Evolutionary conservation across 2,113 vertebrate species (phyloP).

Genomic region (Haemorhous mexicanus): DNA sequence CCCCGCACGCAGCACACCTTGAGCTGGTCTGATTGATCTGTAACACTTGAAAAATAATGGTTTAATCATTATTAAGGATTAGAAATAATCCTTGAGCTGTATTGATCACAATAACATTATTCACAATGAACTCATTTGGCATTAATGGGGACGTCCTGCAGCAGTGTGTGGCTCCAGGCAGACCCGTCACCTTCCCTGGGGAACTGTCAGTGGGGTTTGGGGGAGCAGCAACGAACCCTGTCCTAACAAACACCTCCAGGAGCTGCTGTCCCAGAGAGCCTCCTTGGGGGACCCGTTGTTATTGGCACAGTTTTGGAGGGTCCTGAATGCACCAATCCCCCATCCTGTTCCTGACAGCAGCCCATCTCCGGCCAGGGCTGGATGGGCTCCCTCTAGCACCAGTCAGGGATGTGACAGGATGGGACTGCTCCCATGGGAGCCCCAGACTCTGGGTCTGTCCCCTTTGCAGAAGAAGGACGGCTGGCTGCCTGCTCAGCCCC

Average conservation of each 20-base stretch:
- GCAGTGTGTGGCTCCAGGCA: background rate
- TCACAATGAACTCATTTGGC: slow-evolving; percentile 62
- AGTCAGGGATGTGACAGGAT: background rate
- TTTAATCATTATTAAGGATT: slow-evolving; percentile 76
- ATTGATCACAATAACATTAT: slow-evolving; percentile 64
- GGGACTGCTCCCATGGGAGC: background rate
- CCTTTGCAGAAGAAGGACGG: background rate
- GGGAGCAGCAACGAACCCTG: background rate
- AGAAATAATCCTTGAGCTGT: slow-evolving; percentile 72
- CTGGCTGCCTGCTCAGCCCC: accelerated
- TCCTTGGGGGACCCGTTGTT: accelerated
- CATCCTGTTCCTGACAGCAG: background rate
- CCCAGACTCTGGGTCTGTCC: background rate
- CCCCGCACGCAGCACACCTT: slow-evolving; percentile 35
- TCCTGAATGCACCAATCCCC: background rate
- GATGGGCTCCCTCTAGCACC: background rate
- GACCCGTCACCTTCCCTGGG: background rate
- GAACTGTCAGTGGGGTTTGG: background rate
- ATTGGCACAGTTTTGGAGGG: background rate
- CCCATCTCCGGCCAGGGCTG: background rate
- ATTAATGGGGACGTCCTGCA: background rate
- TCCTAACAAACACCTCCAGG: background rate
- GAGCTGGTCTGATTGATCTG: slow-evolving; percentile 74
- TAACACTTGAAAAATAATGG: slow-evolving; percentile 73
- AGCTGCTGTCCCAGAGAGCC: background rate